Evolutionary conservation across 1,140 invertebrate species (phyloP), one percentile per base, ranked within the genome.

Genomic region (Micrasema longulum): DNA sequence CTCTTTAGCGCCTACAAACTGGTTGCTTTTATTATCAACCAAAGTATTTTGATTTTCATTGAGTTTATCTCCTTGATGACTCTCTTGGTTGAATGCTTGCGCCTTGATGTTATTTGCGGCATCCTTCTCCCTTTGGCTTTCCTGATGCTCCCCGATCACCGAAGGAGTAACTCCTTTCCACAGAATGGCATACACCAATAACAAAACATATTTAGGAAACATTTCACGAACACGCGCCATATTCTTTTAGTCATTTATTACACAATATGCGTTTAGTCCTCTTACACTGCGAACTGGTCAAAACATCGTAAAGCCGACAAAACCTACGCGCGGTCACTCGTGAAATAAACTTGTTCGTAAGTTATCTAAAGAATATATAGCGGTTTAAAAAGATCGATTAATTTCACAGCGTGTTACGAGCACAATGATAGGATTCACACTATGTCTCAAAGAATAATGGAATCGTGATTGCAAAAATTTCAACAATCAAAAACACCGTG

Each of bases 341-440:
- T 22, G 64, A 68, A 75, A 63, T 75, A 75, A 75, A 67, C 69
- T 45, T n/a, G 65, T 11, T 18, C 14, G 14, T 36, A 38, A 47
- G 45, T 63, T 18, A 20, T 41, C 45, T 1, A 20, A 50, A 2
- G 20, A 69, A 50, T 75, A 69, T 75, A 83, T 85, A 85, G 84
- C 83, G 78, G 70, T 75, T 73, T 71, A 55, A 73, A 80, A 23
- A 77, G 80, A 77, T 78, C 77, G 80, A 79, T 80, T 78, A 75
- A 79, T 79, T 85, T 85, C 83, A 82, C 78, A 82, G 80, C 74
- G 64, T 69, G 78, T 85, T 80, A 81, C 67, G 31, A 72, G 69
- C 57, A 85, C 83, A 85, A 85, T 85, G 79, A 77, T 82, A 83
- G 84, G 84, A 85, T 85, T 77, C 78, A 80, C 79, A 79, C 79